Evolutionary conservation across 2,888 invertebrate species (phyloP).

Genomic region (Drosophila neonasuta): DNA sequence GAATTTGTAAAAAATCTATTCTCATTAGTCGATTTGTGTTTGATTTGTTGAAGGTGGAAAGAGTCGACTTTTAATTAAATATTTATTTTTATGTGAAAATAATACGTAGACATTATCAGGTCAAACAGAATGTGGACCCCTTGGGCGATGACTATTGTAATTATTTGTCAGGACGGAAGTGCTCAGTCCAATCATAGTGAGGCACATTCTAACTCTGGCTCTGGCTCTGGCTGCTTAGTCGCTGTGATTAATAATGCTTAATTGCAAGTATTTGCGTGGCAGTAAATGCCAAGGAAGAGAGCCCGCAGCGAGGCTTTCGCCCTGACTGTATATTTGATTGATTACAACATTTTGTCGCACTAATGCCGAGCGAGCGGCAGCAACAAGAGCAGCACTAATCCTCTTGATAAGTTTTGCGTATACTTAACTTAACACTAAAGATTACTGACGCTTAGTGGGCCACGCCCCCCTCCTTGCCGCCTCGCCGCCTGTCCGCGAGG

Average conservation of each 20-base stretch:
- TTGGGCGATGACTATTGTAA: slow-evolving; percentile 65
- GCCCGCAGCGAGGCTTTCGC: slow-evolving; percentile 34
- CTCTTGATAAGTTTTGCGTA: slow-evolving; percentile 61
- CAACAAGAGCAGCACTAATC: slow-evolving; percentile 48
- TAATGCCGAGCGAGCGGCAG: slow-evolving; percentile 47
- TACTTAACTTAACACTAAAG: slow-evolving; percentile 61
- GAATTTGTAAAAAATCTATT: too few species aligned
- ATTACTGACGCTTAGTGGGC: slow-evolving; percentile 52
- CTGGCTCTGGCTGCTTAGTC: slow-evolving; percentile 50
- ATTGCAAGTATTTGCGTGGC: slow-evolving; percentile 67
- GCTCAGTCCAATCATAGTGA: slow-evolving; percentile 42
- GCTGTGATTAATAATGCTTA: slow-evolving; percentile 75
- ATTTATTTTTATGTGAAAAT: slow-evolving; percentile 67
- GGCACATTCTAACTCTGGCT: neutral
- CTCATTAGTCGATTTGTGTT: too few species aligned
- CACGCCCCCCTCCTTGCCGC: neutral
- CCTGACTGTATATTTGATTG: slow-evolving; percentile 59
- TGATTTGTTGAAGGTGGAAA: neutral
- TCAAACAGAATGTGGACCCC: slow-evolving; percentile 36
- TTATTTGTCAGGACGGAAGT: slow-evolving; percentile 66
- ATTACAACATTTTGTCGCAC: slow-evolving; percentile 75
- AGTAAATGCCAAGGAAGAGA: slow-evolving; percentile 16
- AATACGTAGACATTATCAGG: slow-evolving; percentile 59
- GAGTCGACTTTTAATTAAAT: slow-evolving; percentile 67
- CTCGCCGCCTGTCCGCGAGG: neutral